Conservation (phyloP, 2,888 invertebrate species). For the Leucophenga montana region DNA sequence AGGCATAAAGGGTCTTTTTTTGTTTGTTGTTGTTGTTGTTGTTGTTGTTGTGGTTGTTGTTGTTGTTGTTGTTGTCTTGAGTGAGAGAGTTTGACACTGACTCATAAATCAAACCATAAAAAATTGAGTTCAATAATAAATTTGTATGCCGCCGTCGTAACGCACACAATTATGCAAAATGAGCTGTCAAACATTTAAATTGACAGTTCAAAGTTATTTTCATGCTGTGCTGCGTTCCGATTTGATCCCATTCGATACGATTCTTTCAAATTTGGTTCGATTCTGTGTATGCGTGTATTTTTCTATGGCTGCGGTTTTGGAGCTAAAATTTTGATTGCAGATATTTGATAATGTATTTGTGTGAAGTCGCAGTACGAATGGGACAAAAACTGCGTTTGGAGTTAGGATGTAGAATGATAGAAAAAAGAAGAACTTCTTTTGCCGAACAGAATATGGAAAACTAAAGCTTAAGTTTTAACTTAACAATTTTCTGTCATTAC, state of each 20-base stretch:
- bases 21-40: constrained; percentile 22
- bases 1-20: neutral
- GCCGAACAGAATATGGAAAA: no score
- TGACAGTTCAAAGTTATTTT: constrained; percentile 50
- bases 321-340: no score
- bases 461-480: no score
- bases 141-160: constrained; percentile 55
- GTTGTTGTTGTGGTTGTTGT: constrained; percentile 1
- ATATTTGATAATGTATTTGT: no score
- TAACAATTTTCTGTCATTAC: no score
- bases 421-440: no score
- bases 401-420: no score
- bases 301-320: no score
- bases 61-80: constrained; percentile 30
- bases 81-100: constrained; percentile 8
- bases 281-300: no score
- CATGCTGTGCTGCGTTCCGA: constrained; percentile 20
- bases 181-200: constrained; percentile 59
- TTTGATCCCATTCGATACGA: constrained; percentile 10
- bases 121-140: constrained; percentile 60
- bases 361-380: no score
- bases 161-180: constrained; percentile 56
- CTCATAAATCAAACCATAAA: constrained; percentile 64
- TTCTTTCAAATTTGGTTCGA: constrained; percentile 1
- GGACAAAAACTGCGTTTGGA: no score